Evolutionary conservation across 2,113 vertebrate species (phyloP).

Genomic region (Aegithalos caudatus): DNA sequence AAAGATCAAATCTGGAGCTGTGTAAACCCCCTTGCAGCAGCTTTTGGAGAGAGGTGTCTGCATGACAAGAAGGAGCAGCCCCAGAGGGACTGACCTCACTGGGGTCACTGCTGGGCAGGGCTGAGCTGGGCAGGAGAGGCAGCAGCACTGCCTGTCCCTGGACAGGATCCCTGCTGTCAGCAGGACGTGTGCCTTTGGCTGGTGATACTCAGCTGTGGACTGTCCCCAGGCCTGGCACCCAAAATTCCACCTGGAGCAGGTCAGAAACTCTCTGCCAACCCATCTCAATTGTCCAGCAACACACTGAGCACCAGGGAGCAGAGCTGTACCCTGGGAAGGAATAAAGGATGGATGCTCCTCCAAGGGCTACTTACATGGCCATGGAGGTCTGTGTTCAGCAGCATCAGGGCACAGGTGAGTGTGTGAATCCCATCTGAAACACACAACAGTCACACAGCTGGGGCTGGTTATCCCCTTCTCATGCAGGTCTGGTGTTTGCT

Average conservation of each 20-base stretch:
- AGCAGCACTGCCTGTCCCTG: not conserved
- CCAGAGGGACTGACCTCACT: not conserved
- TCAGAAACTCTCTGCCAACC: not conserved
- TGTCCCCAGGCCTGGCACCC: not conserved
- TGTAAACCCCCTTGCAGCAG: not conserved
- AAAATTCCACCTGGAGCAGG: not conserved
- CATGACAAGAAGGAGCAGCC: not conserved
- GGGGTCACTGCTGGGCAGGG: not conserved
- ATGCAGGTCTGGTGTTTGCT: fast-evolving
- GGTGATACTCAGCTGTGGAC: not conserved
- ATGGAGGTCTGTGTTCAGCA: constrained; percentile 80
- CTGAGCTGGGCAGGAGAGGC: not conserved
- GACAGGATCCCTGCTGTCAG: not conserved
- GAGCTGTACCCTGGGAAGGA: not conserved
- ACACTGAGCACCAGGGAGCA: not conserved
- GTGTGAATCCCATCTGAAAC: constrained; percentile 80
- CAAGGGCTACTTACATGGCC: constrained; percentile 75
- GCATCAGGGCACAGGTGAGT: constrained; percentile 81
- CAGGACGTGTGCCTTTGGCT: not conserved
- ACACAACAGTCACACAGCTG: not conserved
- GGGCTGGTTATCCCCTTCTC: not conserved
- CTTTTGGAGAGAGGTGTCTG: not conserved
- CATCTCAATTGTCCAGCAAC: not conserved
- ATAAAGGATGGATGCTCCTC: not conserved
- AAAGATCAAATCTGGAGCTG: not conserved